Evolutionary conservation across 2,888 invertebrate genomes (phyloP).

Genomic region (Reticulitermes lucifugus): DNA sequence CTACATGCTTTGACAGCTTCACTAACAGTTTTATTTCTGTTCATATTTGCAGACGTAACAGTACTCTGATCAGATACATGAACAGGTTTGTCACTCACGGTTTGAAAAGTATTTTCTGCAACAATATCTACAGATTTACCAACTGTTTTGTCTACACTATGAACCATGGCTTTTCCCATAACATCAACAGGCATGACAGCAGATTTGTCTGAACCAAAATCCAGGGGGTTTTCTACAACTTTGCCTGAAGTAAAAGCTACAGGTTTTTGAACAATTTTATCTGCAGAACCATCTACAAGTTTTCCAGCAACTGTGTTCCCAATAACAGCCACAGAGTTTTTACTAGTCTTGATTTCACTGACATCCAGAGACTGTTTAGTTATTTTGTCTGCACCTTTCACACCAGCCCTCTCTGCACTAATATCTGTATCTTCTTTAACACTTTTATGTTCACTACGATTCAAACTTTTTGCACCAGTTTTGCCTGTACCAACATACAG

Average conservation of each 20-base stretch:
- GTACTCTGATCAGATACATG: too few species aligned
- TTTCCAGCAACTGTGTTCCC: background rate
- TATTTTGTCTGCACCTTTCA: background rate
- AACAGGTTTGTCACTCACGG: background rate
- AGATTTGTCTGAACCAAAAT: background rate
- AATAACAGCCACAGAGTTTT: background rate
- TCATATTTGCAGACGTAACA: too few species aligned
- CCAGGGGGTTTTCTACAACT: background rate
- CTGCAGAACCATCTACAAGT: background rate
- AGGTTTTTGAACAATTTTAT: background rate
- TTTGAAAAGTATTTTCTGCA: background rate
- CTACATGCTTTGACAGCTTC: too few species aligned
- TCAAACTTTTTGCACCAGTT: too few species aligned
- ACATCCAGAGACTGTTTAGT: background rate
- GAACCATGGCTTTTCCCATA: background rate
- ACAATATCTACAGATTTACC: background rate
- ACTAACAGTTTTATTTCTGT: too few species aligned
- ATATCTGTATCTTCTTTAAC: background rate
- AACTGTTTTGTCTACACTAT: background rate
- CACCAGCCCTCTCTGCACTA: background rate
- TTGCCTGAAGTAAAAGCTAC: background rate
- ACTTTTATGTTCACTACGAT: background rate
- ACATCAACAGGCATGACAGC: background rate
- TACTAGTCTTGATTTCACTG: background rate
- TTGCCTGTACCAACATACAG: too few species aligned